Evolutionary conservation across 2,113 vertebrate genomes (phyloP), one percentile per base, ranked within the genome.

Genomic region (Pteropus alecto): DNA sequence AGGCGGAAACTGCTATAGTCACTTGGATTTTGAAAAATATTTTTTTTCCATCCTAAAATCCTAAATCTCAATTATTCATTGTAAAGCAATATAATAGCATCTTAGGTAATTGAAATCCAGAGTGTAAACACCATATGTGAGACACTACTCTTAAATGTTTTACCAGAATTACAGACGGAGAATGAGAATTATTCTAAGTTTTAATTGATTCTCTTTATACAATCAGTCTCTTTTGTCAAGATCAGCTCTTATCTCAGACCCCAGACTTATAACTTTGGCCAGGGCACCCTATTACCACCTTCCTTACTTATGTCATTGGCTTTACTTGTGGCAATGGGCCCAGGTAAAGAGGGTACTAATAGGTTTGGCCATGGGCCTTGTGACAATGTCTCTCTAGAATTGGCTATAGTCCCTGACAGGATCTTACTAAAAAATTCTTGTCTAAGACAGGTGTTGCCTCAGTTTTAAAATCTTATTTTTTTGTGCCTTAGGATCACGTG

Each of bases 21-120:
- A 71, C 46, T 86, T 76, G 70, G 83, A 95, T 92, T 92, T 96
- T 87, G 58, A 91, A 93, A 90, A 51, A 33, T 41, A 22, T 54
- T 26, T 88, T 88, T 90, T 86, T 89, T 38, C 38, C 43, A 89
- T 79, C 60, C 65, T 71, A 30, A 7, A 86, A 38, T 71, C 18
- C 93, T 76, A 89, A 81, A 87, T 76, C 56, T 95, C 87, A 96
- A 87, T 83, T 90, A 67, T 91, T 82, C 87, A 95, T 84, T 84
- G 58, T 61, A 87, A 90, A 92, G 65, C 63, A 90, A 87, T 51
- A 71, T 89, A 96, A 94, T 67, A 95, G 95, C 65, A 95, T 5
- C 46, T 78, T 74, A n/a, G 51, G 70, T 84, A 83, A 93, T 71
- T 95, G 81, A 93, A 87, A 92, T 67, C 74, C 48, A 83, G 65